Evolutionary conservation across 2,888 invertebrate species (phyloP), one percentile per base, ranked within the genome.

Genomic region (Eubasilissa splendida): DNA sequence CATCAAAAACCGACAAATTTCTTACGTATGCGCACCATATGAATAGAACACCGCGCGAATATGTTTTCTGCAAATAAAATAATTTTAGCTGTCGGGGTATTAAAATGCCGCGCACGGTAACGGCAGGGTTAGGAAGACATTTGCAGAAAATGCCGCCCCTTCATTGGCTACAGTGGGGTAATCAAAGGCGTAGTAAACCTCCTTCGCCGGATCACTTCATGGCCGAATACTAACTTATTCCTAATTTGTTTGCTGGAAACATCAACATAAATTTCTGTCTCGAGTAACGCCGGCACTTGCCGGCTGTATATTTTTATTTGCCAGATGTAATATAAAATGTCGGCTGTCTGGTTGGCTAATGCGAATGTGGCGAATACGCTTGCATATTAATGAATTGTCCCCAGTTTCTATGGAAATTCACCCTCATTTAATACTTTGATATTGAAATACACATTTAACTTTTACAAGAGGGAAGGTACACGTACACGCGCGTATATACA

Each of bases 171-270:
- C 73, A 73, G 33, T 42, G 73, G 73, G n/a, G 73, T 50, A 77
- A 66, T 77, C 65, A 59, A 68, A 77, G 71, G 71, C 52, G 54
- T 63, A 70, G 54, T 76, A 77, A 77, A 78, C 74, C 77, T 66
- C 74, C 75, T 75, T 33, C 58, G 42, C 59, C 78, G 52, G 75
- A 59, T 74, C 80, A 74, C 78, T 81, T 81, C 77, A 78, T 81
- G 80, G 71, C 77, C 75, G 75, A 78, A 77, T 81, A 81, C 80
- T 78, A 78, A 81, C 77, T 81, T 77, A 78, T 81, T 81, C 77
- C 60, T 81, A 77, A 81, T 81, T 81, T 81, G 80, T 77, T 74
- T 78, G 77, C 70, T 56, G 68, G 68, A 66, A 66, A 59, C 74
- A 81, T 81, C 80, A 65, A 78, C 80, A 74, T 74, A 74, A 81